These are phyloP conservation scores for Megalops atlanticus DNA, from an alignment of 2,113 vertebrate species.

Conservation along the genomic window DNA sequence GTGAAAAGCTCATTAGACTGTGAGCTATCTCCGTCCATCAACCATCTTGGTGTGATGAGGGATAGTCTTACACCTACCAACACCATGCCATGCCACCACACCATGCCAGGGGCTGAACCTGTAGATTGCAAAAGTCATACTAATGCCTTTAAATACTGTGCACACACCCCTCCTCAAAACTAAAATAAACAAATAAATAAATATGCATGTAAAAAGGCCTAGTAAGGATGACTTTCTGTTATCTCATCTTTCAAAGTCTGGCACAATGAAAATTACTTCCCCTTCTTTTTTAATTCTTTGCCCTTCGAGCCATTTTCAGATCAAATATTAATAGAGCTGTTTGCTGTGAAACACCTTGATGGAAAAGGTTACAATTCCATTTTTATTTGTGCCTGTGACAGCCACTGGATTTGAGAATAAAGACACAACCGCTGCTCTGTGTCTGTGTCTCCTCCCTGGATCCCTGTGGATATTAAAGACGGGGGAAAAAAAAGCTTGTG, in stretches of 20 bases:
- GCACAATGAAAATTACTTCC: not conserved
- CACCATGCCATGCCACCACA: too few relatives aligned
- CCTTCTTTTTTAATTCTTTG: not conserved
- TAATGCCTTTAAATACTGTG: too few relatives aligned
- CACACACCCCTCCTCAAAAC: too few relatives aligned
- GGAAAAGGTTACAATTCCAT: conserved; percentile 6
- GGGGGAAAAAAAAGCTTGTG: not conserved
- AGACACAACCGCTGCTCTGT: not conserved
- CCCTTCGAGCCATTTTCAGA: conserved; percentile 17
- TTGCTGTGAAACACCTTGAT: not conserved
- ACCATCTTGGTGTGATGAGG: too few relatives aligned
- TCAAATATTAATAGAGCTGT: conserved; percentile 8
- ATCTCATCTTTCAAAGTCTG: not conserved
- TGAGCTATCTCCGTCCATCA: too few relatives aligned
- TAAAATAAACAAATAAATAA: too few relatives aligned
- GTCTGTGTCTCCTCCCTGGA: not conserved
- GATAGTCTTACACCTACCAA: too few relatives aligned
- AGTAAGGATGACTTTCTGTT: not conserved
- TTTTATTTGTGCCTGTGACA: conserved; percentile 1
- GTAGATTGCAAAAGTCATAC: too few relatives aligned
- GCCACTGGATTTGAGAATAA: not conserved
- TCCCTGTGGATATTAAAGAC: not conserved
- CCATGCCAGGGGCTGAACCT: too few relatives aligned
- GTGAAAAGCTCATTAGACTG: too few relatives aligned
- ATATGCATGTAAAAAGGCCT: not conserved